phyloP scores from a whole-genome alignment of 2,888 invertebrate species.

The Chironomus riparius region DNA sequence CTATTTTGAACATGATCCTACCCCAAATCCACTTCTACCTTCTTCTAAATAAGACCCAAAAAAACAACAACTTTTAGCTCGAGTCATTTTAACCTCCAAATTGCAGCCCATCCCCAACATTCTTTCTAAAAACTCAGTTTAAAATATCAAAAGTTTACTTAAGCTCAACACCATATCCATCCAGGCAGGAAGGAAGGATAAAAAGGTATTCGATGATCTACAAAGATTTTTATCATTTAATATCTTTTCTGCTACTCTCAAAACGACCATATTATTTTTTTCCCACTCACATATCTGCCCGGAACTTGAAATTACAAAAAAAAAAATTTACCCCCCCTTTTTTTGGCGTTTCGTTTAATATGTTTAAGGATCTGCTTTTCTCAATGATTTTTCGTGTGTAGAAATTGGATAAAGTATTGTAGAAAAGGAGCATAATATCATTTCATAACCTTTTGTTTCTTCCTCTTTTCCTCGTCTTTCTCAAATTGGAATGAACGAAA shows the following conservation, averaged over 20 bases:
- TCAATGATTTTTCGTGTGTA: background rate
- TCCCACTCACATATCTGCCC: background rate
- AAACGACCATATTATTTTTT: background rate
- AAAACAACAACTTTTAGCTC: too few species aligned
- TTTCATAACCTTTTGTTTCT: background rate
- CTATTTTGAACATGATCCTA: too few species aligned
- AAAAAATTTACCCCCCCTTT: background rate
- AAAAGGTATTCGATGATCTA: slow-evolving; percentile 26
- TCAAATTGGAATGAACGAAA: too few species aligned
- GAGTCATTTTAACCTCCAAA: too few species aligned
- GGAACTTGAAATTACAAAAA: background rate
- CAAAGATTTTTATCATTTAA: slow-evolving; percentile 26
- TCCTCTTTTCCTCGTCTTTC: too few species aligned
- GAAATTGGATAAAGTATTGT: background rate
- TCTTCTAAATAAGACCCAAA: too few species aligned
- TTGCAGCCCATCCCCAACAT: too few species aligned
- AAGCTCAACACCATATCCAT: too few species aligned
- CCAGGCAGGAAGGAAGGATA: background rate
- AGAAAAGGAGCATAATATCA: background rate
- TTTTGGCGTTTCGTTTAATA: background rate
- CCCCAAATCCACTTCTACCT: too few species aligned
- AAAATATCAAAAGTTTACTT: too few species aligned
- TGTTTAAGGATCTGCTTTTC: background rate
- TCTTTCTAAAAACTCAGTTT: too few species aligned
- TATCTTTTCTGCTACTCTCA: background rate